These are phyloP conservation scores for Dascillus cervinus DNA, from an alignment of 2,888 invertebrate genomes.

Conservation along the genomic window DNA sequence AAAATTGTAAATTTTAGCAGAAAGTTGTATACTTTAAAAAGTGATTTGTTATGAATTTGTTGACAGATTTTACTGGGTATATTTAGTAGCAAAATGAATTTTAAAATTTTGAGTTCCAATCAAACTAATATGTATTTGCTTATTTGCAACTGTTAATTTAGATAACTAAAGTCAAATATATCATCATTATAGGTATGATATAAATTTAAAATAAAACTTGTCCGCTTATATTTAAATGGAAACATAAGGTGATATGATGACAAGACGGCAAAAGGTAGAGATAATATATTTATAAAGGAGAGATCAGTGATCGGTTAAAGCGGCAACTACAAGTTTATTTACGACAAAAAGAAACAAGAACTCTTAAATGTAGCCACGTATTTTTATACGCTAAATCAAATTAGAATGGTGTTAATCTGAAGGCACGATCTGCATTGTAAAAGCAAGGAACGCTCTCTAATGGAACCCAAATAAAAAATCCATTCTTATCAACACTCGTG, in stretches of 20 bases:
- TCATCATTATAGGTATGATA: conserved; percentile 8
- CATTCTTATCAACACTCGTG: no score
- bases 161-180: conserved; percentile 11
- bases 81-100: no score
- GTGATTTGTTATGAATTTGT: no score
- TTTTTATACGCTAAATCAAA: conserved; percentile 22
- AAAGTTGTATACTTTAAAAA: no score
- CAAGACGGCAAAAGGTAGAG: conserved; percentile 16
- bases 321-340: conserved; percentile 27
- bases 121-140: no score
- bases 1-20: no score
- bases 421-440: no score
- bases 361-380: conserved; percentile 20
- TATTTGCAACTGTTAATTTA: no score
- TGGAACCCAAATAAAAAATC: no score
- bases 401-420: conserved; percentile 16
- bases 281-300: conserved; percentile 23
- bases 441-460: no score
- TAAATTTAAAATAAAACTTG: conserved; percentile 9
- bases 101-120: no score
- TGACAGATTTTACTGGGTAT: no score
- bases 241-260: conserved; percentile 18
- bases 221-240: conserved; percentile 12
- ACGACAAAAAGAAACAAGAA: conserved; percentile 23
- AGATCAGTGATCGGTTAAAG: conserved; percentile 27